These are phyloP conservation scores for Phyto melanocephala DNA, from an alignment of 2,888 invertebrate species.

Conservation along the genomic window DNA sequence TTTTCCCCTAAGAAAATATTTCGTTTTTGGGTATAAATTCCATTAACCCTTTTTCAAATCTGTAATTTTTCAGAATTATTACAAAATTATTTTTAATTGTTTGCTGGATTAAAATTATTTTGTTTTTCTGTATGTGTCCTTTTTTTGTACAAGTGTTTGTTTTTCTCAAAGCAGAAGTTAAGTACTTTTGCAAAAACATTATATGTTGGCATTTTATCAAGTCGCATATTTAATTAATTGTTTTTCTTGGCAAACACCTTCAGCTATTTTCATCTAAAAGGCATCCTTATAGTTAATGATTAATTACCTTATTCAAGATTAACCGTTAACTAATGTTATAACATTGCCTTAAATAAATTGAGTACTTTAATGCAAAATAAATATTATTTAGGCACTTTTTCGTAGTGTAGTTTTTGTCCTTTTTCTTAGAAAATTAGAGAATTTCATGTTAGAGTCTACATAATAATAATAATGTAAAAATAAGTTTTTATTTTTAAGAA, in stretches of 20 bases:
- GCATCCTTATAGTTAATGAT: slow-evolving; percentile 72
- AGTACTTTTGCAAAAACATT: slow-evolving; percentile 36
- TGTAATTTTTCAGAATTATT: neutral
- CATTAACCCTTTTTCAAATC: neutral
- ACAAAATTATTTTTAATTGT: neutral
- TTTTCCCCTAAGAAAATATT: no score
- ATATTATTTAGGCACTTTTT: neutral
- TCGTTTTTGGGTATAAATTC: no score
- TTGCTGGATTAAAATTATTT: neutral
- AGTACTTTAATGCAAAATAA: neutral
- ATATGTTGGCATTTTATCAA: slow-evolving; percentile 61
- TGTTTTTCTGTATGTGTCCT: neutral
- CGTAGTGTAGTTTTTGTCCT: no score
- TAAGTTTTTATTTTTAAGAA: no score
- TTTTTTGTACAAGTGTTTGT: neutral
- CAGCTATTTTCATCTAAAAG: slow-evolving; percentile 62
- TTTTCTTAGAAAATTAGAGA: no score
- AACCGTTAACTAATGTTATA: slow-evolving; percentile 66
- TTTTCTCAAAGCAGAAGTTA: neutral
- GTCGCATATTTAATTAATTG: slow-evolving; percentile 65
- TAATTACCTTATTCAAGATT: slow-evolving; percentile 72
- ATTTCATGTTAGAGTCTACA: no score
- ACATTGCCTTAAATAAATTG: neutral
- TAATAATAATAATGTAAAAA: no score
- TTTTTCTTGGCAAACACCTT: slow-evolving; percentile 67